Base-by-base conservation (phyloP, 1,140 invertebrate genomes). In the Orussus abietinus region DNA sequence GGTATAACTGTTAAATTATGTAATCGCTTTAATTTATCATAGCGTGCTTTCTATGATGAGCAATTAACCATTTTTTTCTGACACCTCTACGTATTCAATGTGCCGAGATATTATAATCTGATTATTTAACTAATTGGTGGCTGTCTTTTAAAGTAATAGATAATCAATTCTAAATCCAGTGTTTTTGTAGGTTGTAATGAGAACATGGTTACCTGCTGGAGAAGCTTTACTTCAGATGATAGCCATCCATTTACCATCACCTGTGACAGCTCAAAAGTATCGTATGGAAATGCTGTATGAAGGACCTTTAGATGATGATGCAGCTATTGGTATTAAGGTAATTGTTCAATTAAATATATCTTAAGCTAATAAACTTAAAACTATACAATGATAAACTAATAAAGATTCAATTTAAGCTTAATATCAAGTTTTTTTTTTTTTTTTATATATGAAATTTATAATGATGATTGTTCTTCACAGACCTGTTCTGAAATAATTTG, bases 191-290 rank as follows among this genome's bases (percentile, higher is more conserved):
- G 88, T 95, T 58, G 90, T 99, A 20, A 98, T 99, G 95, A 85
- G 95, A 64, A 92, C 91, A 37, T 99, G 97, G 97, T 78, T 99
- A 64, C 96, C 96, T 44, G 97, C 96, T 77, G 97, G 97, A 62
- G 96, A 99, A 75, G 93, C 96, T 67, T 76, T 99, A 56, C 90
- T 99, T 82, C 94, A 98, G 80, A 99, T 99, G 97, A 99, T 99
- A 77, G 93, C 94, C 71, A 97, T 99, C 67, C 96, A 99, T 72
- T 78, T 99, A 64, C 97, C 97, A 47, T 99, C 96, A 17, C 97
- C 97, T 26, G 96, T 99, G 17, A 92, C 92, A 43, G 96, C 97
- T 47, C 97, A 99, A 75, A 95, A 91, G 66, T 99, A 99, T 79
- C 85, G 97, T 79, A 96, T 96, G 87, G 96, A 98, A 79, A 91